Percentiles rank a stretch among this genome's conserved stretches.
These are phyloP conservation scores for Amblyraja radiata DNA, from an alignment of 2,797 vertebrate genomes.

Conservation along the genomic window DNA sequence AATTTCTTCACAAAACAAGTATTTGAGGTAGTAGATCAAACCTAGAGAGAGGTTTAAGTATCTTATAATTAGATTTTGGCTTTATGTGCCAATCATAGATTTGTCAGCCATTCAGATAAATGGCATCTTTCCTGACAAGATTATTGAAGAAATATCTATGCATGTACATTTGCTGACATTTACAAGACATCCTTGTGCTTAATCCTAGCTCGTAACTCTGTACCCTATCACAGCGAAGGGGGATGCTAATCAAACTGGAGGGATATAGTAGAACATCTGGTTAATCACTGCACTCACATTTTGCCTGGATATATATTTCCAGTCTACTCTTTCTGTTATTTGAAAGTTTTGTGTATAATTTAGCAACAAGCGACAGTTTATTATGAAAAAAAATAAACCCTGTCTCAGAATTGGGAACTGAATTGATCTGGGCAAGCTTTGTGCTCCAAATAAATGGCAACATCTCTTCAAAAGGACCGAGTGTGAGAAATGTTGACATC, in stretches of 20 bases:
- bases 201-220: constrained; percentile 28
- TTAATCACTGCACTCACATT: constrained; percentile 32
- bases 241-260: constrained; percentile 15
- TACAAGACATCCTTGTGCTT: constrained; percentile 33
- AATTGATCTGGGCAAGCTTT: not conserved
- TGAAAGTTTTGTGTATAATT: constrained; percentile 46
- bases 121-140: constrained; percentile 32
- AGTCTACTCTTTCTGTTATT: constrained; percentile 37
- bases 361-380: constrained; percentile 49
- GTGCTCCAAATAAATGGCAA: not conserved
- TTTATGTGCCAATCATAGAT: constrained; percentile 37
- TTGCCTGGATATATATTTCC: constrained; percentile 33
- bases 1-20: constrained; percentile 6
- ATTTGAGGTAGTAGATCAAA: constrained; percentile 4
- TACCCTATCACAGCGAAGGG: constrained; percentile 35
- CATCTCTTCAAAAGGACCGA: not conserved
- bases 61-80: constrained; percentile 34
- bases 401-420: constrained; percentile 18
- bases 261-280: constrained; percentile 24
- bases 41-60: not conserved
- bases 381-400: constrained; percentile 51
- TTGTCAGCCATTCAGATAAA: constrained; percentile 36
- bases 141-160: constrained; percentile 37
- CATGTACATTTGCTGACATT: constrained; percentile 36
- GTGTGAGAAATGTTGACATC: not conserved